Evolutionary conservation across 2,113 vertebrate genomes (phyloP).

Genomic region (Plecotus auritus): DNA sequence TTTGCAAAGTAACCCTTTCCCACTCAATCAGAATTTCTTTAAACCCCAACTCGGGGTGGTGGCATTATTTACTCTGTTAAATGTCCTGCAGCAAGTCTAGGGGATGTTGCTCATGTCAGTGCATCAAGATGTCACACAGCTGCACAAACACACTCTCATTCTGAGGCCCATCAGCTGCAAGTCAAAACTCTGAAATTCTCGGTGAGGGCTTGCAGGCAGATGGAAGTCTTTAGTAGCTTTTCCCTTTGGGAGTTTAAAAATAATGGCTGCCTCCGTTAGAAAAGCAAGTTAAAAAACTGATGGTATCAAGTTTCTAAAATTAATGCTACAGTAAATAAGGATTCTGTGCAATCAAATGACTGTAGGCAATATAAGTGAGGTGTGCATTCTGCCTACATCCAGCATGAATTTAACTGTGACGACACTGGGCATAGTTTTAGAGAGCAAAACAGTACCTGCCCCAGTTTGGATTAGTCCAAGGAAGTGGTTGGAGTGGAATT

Average conservation of each 20-base stretch:
- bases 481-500: not conserved
- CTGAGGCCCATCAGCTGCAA: conserved; percentile 7
- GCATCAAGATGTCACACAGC: conserved; percentile 70
- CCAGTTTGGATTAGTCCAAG: not conserved
- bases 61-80: conserved; percentile 63
- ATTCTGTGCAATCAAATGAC: not conserved
- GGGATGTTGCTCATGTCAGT: conserved; percentile 66
- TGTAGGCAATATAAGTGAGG: not conserved
- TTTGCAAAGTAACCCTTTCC: conserved; percentile 58
- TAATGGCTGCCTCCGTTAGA: conserved; percentile 53
- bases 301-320: conserved; percentile 42
- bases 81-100: conserved; percentile 51
- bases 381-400: not conserved
- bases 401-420: not conserved
- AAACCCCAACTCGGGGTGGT: conserved; percentile 18
- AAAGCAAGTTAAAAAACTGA: conserved; percentile 58
- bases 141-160: conserved; percentile 72
- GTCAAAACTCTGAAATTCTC: conserved; percentile 67
- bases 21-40: conserved; percentile 21
- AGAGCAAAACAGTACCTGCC: not conserved
- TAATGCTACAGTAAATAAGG: conserved; percentile 22
- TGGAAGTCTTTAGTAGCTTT: conserved; percentile 58
- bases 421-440: not conserved
- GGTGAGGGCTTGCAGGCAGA: conserved; percentile 44
- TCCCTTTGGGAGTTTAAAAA: conserved; percentile 46